phyloP scores from a whole-genome alignment of 2,797 vertebrate genomes.

The Meda fulgida region DNA sequence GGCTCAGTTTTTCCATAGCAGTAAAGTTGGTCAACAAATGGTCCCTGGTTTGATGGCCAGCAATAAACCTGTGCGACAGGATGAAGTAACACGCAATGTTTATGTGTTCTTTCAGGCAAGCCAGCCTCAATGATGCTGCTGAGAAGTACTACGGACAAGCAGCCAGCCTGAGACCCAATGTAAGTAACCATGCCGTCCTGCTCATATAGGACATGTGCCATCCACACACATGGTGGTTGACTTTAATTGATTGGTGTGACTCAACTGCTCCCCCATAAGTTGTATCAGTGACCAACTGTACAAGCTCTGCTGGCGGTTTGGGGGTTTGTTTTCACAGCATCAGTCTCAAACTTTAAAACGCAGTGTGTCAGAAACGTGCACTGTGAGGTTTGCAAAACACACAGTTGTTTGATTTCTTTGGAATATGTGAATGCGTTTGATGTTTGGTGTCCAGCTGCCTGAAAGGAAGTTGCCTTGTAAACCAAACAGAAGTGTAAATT shows the following conservation, averaged over 20 bases:
- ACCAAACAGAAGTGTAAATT: not conserved
- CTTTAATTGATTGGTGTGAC: constrained; percentile 35
- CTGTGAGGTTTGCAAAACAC: constrained; percentile 43
- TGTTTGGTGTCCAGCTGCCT: constrained; percentile 24
- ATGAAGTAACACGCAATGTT: constrained; percentile 37
- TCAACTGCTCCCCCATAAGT: constrained; percentile 44
- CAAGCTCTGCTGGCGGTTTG: constrained; percentile 19
- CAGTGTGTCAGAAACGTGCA: constrained; percentile 32
- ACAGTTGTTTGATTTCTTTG: constrained; percentile 43
- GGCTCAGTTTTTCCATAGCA: constrained; percentile 2
- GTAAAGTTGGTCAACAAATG: constrained; percentile 32
- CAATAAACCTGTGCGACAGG: constrained; percentile 66
- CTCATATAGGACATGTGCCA: not conserved
- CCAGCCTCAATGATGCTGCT: constrained; percentile 94
- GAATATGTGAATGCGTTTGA: constrained; percentile 35
- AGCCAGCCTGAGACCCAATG: constrained; percentile 91
- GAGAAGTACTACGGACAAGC: constrained; percentile 96
- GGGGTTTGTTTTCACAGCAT: constrained; percentile 70
- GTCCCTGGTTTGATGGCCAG: constrained; percentile 69
- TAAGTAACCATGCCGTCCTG: constrained; percentile 77
- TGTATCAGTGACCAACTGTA: constrained; percentile 50
- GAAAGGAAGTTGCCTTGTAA: not conserved
- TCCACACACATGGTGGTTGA: constrained; percentile 15
- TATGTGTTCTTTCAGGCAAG: constrained; percentile 84
- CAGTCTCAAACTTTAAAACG: constrained; percentile 74